These are phyloP conservation scores for Hemicentrotus pulcherrimus DNA, from an alignment of 35 echinoderm and acorn worm species.

Conservation along the genomic window DNA sequence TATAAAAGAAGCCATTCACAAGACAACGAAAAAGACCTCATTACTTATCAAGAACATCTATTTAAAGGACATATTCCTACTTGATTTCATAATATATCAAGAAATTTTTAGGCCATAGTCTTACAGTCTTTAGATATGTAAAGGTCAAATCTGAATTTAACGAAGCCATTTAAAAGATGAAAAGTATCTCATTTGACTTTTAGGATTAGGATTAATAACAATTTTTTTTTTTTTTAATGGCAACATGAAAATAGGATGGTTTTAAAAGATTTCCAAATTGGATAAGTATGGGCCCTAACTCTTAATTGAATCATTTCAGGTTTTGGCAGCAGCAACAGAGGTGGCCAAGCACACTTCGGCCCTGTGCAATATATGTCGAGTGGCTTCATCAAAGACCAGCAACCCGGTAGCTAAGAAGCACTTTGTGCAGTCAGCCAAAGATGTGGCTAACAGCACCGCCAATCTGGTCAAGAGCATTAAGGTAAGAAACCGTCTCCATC, in stretches of 20 bases:
- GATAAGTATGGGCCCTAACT: not conserved
- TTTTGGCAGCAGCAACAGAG: slow-evolving; percentile 90
- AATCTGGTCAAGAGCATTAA: slow-evolving; percentile 98
- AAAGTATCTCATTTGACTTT: no score
- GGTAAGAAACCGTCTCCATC: slow-evolving; percentile 25
- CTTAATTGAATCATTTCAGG: slow-evolving; percentile 52
- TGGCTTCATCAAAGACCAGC: slow-evolving; percentile 93
- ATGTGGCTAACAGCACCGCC: slow-evolving; percentile 97
- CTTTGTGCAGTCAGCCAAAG: slow-evolving; percentile 97
- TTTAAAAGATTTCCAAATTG: not conserved
- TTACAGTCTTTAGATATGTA: not conserved
- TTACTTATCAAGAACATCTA: not conserved
- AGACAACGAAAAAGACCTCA: not conserved
- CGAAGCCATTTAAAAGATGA: not conserved
- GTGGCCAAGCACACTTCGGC: slow-evolving; percentile 97
- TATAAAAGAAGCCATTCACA: not conserved
- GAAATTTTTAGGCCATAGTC: not conserved
- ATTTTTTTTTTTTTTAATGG: no score
- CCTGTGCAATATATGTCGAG: slow-evolving; percentile 92
- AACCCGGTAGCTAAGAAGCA: slow-evolving; percentile 98
- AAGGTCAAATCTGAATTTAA: not conserved
- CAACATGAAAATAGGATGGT: not conserved
- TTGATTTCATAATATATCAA: no score
- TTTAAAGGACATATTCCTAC: no score
- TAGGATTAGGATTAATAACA: no score